A percentile compares a stretch with the other conserved stretches of the same genome.
Conservation (phyloP, 1,140 invertebrate species). For the Gonatopus flavifemur region DNA sequence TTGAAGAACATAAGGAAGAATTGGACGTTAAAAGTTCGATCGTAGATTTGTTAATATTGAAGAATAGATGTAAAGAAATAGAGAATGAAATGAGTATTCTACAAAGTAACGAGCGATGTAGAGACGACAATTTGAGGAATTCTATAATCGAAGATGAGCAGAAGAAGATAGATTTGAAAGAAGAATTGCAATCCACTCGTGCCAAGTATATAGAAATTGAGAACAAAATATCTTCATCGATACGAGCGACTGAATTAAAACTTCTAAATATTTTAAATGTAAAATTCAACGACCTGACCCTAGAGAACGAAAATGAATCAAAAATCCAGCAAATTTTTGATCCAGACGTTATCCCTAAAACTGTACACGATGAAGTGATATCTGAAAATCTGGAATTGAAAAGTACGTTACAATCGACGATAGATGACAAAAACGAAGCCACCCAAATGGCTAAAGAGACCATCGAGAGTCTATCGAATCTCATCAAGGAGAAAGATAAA, state of each 20-base stretch:
- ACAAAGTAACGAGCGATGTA: conserved; percentile 14
- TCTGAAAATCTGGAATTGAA: conserved; percentile 20
- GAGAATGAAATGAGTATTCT: conserved; percentile 9
- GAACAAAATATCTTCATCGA: not conserved
- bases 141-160: not conserved
- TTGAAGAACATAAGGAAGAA: conserved; percentile 30
- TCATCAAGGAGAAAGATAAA: conserved; percentile 46
- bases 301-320: too few relatives aligned
- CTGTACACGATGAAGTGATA: conserved; percentile 16
- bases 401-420: conserved; percentile 19
- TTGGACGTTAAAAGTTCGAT: not conserved
- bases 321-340: too few relatives aligned
- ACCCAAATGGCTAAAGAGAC: conserved; percentile 47
- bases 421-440: conserved; percentile 37
- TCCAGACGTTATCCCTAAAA: too few relatives aligned
- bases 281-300: conserved; percentile 10
- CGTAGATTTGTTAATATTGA: conserved; percentile 11
- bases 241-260: too few relatives aligned
- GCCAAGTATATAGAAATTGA: not conserved
- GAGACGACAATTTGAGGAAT: not conserved
- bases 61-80: conserved; percentile 6
- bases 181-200: not conserved
- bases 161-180: not conserved
- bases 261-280: not conserved
- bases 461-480: conserved; percentile 45